These are phyloP conservation scores for Stomorhina lunata DNA, from an alignment of 2,888 invertebrate species.

Conservation along the genomic window DNA sequence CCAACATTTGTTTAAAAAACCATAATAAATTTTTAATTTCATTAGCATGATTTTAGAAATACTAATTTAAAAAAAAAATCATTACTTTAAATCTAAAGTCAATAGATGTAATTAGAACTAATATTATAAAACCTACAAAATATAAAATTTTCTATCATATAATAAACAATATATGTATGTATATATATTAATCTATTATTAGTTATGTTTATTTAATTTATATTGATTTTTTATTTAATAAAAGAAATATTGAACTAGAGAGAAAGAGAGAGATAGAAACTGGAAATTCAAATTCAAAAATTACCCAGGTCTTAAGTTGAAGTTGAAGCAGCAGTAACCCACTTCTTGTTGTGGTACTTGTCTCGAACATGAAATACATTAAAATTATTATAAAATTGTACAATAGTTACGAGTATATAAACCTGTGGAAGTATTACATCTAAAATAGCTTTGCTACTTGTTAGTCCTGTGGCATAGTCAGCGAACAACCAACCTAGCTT, in stretches of 20 bases:
- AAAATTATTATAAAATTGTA: neutral
- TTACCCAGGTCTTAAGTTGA: neutral
- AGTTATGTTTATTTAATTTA: constrained; percentile 21
- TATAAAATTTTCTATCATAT: neutral
- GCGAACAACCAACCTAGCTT: constrained; percentile 14
- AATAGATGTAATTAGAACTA: too few relatives aligned
- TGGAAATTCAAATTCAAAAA: neutral
- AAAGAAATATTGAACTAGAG: neutral
- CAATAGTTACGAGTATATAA: too few relatives aligned
- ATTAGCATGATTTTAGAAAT: too few relatives aligned
- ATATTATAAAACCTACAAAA: neutral
- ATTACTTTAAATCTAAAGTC: too few relatives aligned
- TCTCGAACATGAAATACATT: neutral
- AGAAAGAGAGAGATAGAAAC: neutral
- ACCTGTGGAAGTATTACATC: constrained; percentile 14
- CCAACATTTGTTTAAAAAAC: too few relatives aligned
- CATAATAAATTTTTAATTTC: too few relatives aligned
- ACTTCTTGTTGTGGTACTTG: constrained; percentile 12
- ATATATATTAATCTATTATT: constrained; percentile 4
- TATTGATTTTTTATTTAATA: constrained; percentile 46
- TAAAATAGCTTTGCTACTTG: constrained; percentile 16
- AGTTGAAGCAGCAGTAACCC: neutral
- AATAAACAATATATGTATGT: neutral
- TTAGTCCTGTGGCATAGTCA: neutral
- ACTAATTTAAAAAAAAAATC: too few relatives aligned